Evolutionary conservation across 2,113 vertebrate species (phyloP).

Genomic region (Syngnathoides biaculeatus): DNA sequence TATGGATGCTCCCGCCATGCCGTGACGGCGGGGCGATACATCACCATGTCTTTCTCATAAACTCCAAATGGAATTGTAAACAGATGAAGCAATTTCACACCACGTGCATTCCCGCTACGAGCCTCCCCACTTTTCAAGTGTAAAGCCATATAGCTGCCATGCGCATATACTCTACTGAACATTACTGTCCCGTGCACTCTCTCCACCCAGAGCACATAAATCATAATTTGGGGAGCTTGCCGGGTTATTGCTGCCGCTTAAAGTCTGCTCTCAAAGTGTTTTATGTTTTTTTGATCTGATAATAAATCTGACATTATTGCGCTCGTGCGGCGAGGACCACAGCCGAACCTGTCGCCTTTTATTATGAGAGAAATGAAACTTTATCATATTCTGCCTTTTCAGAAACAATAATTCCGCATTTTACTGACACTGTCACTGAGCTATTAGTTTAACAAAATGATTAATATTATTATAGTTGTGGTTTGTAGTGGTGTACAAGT

Average conservation of each 20-base stretch:
- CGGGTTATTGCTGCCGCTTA: slow-evolving; percentile 71
- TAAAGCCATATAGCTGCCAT: slow-evolving; percentile 36
- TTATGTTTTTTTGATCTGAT: slow-evolving; percentile 62
- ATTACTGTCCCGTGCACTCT: slow-evolving; percentile 56
- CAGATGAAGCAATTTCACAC: slow-evolving; percentile 76
- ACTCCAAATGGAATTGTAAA: slow-evolving; percentile 75
- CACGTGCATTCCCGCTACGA: slow-evolving; percentile 55
- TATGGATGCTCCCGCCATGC: slow-evolving; percentile 73
- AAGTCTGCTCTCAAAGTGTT: slow-evolving; percentile 54
- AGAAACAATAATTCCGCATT: slow-evolving; percentile 3
- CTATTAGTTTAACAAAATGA: background rate
- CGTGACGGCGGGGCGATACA: slow-evolving; percentile 71
- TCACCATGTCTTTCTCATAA: slow-evolving; percentile 75
- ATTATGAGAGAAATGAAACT: slow-evolving; percentile 14
- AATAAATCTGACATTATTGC: slow-evolving; percentile 68
- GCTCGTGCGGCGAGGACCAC: slow-evolving; percentile 35
- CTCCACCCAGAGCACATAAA: slow-evolving; percentile 63
- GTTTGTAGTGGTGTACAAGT: background rate
- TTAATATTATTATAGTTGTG: background rate
- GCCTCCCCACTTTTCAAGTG: slow-evolving; percentile 33
- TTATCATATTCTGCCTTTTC: background rate
- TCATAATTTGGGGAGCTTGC: slow-evolving; percentile 62
- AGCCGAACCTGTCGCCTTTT: slow-evolving; percentile 26
- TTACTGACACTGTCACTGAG: background rate
- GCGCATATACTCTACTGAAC: slow-evolving; percentile 52